Percentiles rank a stretch among this genome's conserved stretches.
Evolutionary conservation across 2,113 vertebrate species (phyloP).

Genomic region (Oxygymnocypris stewartii): DNA sequence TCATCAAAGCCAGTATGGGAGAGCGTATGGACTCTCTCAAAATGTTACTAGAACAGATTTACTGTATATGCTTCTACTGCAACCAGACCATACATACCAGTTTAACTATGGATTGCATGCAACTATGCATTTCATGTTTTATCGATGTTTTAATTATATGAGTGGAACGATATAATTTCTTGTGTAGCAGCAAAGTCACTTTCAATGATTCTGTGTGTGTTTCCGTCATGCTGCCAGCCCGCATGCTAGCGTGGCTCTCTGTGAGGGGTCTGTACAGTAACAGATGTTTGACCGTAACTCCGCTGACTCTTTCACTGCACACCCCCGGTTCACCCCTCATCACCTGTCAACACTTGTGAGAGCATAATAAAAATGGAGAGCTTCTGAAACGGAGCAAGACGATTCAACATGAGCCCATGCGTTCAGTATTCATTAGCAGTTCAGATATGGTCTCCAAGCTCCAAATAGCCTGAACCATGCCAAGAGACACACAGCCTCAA

Average conservation of each 20-base stretch:
- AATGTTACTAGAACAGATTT: constrained; percentile 22
- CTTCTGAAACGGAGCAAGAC: constrained; percentile 29
- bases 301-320: not conserved
- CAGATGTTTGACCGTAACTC: constrained; percentile 42
- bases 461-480: constrained; percentile 23
- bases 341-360: constrained; percentile 31
- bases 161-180: not conserved
- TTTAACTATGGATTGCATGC: not conserved
- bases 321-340: not conserved
- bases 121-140: not conserved
- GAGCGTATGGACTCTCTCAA: constrained; percentile 25
- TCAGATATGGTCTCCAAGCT: constrained; percentile 25
- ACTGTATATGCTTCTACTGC: not conserved
- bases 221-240: not conserved
- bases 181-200: not conserved
- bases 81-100: not conserved
- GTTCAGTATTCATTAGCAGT: constrained; percentile 25
- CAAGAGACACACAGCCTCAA: constrained; percentile 29
- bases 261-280: constrained; percentile 16
- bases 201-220: constrained; percentile 14
- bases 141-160: not conserved
- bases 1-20: constrained; percentile 33
- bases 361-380: constrained; percentile 21
- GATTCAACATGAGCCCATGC: constrained; percentile 15
- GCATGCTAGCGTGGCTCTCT: constrained; percentile 12